phyloP scores from a whole-genome alignment of 2,113 vertebrate genomes.

The Silurus asotus region DNA sequence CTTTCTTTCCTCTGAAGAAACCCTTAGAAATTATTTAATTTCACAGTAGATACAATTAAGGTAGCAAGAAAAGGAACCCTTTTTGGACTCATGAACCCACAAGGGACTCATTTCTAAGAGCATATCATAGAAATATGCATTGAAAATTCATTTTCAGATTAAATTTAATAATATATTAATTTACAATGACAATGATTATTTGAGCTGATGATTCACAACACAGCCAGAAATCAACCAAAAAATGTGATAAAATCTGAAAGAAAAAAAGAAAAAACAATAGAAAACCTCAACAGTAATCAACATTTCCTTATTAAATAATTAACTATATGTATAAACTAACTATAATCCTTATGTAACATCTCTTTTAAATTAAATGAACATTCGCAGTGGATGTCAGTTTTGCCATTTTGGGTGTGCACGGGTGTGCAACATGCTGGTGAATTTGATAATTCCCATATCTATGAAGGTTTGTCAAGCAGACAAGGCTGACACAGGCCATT shows the following conservation, averaged over 20 bases:
- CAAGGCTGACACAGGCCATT: constrained; percentile 21
- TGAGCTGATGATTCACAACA: background rate
- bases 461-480: constrained; percentile 18
- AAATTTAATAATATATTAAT: background rate
- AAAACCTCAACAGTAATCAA: background rate
- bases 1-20: background rate
- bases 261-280: background rate
- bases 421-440: constrained; percentile 40
- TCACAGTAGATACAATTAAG: background rate
- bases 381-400: background rate
- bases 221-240: background rate
- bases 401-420: constrained; percentile 32
- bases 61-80: background rate
- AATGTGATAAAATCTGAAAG: background rate
- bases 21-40: background rate
- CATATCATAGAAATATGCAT: background rate
- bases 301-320: background rate
- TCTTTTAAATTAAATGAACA: constrained; percentile 4
- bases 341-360: background rate
- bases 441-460: constrained; percentile 45
- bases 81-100: background rate
- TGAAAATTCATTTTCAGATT: background rate
- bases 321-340: background rate
- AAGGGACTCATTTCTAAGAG: background rate
- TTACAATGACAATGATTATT: background rate